Percentiles rank a stretch among this genome's conserved stretches.
phyloP scores from a whole-genome alignment of 1,140 invertebrate genomes.

The Brachystomella parvula region DNA sequence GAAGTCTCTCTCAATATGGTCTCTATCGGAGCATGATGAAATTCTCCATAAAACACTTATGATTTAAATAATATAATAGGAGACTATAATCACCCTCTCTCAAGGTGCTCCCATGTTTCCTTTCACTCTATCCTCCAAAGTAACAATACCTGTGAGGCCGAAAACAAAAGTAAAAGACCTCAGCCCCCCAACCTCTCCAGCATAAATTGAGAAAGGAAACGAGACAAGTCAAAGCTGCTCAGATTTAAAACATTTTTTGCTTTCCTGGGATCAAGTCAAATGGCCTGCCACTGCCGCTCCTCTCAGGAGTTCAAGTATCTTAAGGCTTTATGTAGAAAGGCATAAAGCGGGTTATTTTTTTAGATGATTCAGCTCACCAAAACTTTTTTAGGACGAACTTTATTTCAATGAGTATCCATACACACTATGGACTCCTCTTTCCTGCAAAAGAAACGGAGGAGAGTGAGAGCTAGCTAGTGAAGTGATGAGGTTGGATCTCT shows the following conservation, averaged over 20 bases:
- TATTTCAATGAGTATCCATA: constrained; percentile 30
- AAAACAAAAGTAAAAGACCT: too few species aligned
- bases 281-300: constrained; percentile 11
- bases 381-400: constrained; percentile 32
- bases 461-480: not conserved
- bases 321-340: constrained; percentile 32
- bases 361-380: constrained; percentile 37
- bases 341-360: constrained; percentile 37
- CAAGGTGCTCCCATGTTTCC: constrained; percentile 4
- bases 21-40: constrained; percentile 33
- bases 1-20: constrained; percentile 4
- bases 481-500: too few species aligned
- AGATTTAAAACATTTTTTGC: constrained; percentile 36
- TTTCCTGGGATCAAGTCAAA: constrained; percentile 34
- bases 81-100: constrained; percentile 25
- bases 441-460: not conserved
- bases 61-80: constrained; percentile 33
- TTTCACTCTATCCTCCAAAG: too few species aligned
- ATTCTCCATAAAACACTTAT: constrained; percentile 38
- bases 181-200: too few species aligned
- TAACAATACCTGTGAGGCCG: too few species aligned
- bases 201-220: constrained; percentile 37
- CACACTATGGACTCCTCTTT: not conserved
- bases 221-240: constrained; percentile 35
- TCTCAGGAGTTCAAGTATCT: not conserved